Evolutionary conservation across 1,140 invertebrate genomes (phyloP).

Genomic region (Papilio polytes): DNA sequence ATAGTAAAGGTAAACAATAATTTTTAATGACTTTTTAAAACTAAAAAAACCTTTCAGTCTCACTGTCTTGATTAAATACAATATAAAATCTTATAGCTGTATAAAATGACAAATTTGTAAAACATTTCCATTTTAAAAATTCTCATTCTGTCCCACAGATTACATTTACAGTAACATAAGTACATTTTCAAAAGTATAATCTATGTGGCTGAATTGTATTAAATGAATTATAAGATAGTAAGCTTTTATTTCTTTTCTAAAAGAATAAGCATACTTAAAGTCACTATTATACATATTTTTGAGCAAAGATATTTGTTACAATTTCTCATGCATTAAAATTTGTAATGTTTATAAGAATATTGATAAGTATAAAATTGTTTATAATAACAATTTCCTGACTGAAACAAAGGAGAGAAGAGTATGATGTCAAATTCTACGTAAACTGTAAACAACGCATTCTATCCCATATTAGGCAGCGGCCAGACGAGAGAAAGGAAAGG

Average conservation of each 20-base stretch:
- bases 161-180: background rate
- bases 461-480: slow-evolving; percentile 49
- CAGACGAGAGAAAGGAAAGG: slow-evolving; percentile 67
- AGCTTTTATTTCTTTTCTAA: background rate
- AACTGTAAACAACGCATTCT: slow-evolving; percentile 36
- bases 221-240: background rate
- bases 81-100: too few relatives aligned
- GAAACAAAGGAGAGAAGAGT: background rate
- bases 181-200: background rate
- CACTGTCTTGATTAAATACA: too few relatives aligned
- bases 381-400: slow-evolving; percentile 32
- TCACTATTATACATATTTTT: background rate
- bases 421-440: slow-evolving; percentile 35
- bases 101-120: background rate
- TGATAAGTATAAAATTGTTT: background rate
- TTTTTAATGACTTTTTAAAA: too few relatives aligned
- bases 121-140: background rate
- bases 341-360: background rate
- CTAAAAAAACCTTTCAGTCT: too few relatives aligned
- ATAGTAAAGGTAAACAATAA: too few relatives aligned
- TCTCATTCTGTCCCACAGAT: background rate
- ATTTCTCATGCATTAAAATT: background rate
- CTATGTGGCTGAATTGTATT: background rate
- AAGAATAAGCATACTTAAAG: too few relatives aligned
- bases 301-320: background rate